These are phyloP conservation scores for Xestobium rufovillosum DNA, from an alignment of 2,888 invertebrate species.

Conservation along the genomic window DNA sequence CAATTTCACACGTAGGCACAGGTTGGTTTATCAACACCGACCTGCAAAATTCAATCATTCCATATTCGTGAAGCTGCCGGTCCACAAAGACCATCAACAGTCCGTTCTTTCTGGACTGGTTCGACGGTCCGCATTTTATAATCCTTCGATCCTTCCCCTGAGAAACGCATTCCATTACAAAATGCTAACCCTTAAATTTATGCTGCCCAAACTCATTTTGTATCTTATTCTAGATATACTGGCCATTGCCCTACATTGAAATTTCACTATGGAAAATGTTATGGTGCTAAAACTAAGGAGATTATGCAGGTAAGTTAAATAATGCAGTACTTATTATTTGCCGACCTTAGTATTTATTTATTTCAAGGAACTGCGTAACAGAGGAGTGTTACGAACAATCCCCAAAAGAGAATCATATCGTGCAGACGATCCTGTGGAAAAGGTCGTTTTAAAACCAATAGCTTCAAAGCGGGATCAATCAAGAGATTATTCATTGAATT, in stretches of 20 bases:
- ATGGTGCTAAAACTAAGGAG: slow-evolving; percentile 62
- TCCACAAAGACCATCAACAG: too few species aligned
- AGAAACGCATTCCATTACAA: too few species aligned
- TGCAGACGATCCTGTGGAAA: slow-evolving; percentile 46
- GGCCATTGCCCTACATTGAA: slow-evolving; percentile 66
- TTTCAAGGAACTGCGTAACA: slow-evolving; percentile 42
- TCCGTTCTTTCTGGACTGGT: too few species aligned
- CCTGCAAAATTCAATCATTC: too few species aligned
- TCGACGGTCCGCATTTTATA: too few species aligned
- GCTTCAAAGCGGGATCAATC: slow-evolving; percentile 33
- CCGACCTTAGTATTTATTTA: slow-evolving; percentile 6
- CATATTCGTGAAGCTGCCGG: too few species aligned
- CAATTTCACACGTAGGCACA: too few species aligned
- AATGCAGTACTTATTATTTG: slow-evolving; percentile 4
- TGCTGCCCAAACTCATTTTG: too few species aligned
- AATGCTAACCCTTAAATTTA: too few species aligned
- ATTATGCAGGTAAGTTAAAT: slow-evolving; percentile 49
- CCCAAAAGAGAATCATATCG: slow-evolving; percentile 49
- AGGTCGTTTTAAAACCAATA: slow-evolving; percentile 31
- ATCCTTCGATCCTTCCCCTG: too few species aligned
- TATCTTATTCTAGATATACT: slow-evolving; percentile 67
- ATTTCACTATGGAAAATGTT: slow-evolving; percentile 63
- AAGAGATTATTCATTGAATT: slow-evolving; percentile 46
- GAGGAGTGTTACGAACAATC: slow-evolving; percentile 44
- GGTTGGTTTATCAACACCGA: too few species aligned